Conservation (phyloP, 2,797 vertebrate species). For the Tolypeutes matacus region DNA sequence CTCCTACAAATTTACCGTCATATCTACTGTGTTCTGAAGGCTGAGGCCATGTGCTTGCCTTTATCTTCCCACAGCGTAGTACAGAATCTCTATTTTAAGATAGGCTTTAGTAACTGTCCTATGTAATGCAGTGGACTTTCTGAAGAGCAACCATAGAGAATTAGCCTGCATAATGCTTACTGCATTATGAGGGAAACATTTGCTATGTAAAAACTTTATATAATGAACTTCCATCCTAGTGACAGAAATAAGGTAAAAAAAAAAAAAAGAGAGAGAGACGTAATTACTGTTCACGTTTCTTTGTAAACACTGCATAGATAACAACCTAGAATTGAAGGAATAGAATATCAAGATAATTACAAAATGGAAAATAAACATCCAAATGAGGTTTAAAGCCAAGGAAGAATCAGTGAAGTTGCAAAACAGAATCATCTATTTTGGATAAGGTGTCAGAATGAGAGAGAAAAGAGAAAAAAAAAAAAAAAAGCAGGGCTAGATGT, state of each 20-base stretch:
- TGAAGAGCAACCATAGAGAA: background rate
- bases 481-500: background rate
- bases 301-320: background rate
- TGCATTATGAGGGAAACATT: background rate
- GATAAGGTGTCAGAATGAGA: background rate
- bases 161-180: background rate
- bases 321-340: background rate
- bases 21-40: background rate
- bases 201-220: slow-evolving; percentile 10
- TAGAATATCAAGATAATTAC: background rate
- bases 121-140: background rate
- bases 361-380: background rate
- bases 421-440: background rate
- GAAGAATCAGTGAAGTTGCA: background rate
- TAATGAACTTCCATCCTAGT: background rate
- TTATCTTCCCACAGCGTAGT: background rate
- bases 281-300: background rate
- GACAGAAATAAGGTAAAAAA: slow-evolving; percentile 10
- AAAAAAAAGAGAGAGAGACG: background rate
- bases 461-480: background rate
- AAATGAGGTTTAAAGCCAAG: background rate
- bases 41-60: background rate
- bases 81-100: background rate
- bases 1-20: background rate
- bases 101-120: background rate